phyloP scores from a whole-genome alignment of 2,888 invertebrate species.

The Leptinotarsa haldemani region DNA sequence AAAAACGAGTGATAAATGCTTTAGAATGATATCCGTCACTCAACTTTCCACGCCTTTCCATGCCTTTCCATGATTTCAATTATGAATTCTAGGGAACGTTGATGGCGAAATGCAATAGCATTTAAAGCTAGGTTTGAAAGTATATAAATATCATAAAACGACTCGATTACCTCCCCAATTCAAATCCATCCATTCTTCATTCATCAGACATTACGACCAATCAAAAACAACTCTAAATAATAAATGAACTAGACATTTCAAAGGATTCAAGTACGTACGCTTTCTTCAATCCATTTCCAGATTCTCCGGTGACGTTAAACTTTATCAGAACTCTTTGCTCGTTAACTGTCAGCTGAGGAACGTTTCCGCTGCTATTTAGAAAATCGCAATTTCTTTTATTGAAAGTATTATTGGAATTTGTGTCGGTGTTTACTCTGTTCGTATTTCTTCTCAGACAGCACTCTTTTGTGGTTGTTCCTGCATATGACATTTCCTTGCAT shows the following conservation, averaged over 20 bases:
- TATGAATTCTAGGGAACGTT: too few relatives aligned
- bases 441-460: constrained; percentile 34
- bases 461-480: constrained; percentile 29
- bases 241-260: constrained; percentile 6
- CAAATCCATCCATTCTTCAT: too few relatives aligned
- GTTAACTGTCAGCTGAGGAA: constrained; percentile 34
- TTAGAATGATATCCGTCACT: too few relatives aligned
- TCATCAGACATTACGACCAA: too few relatives aligned
- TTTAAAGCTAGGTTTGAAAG: too few relatives aligned
- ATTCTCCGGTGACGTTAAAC: constrained; percentile 31
- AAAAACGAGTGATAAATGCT: too few relatives aligned
- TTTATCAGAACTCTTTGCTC: constrained; percentile 37
- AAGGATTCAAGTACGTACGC: constrained; percentile 1
- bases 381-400: constrained; percentile 36
- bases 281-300: constrained; percentile 19
- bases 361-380: constrained; percentile 42
- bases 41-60: too few relatives aligned
- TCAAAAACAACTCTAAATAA: not conserved
- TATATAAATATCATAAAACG: too few relatives aligned
- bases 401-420: constrained; percentile 34
- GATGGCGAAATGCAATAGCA: too few relatives aligned
- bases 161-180: too few relatives aligned
- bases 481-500: constrained; percentile 35
- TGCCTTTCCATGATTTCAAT: too few relatives aligned
- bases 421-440: constrained; percentile 39